A percentile compares a stretch with the other conserved stretches of the same genome.
phyloP scores from a whole-genome alignment of 2,113 vertebrate species.

The Tringa solitaria region DNA sequence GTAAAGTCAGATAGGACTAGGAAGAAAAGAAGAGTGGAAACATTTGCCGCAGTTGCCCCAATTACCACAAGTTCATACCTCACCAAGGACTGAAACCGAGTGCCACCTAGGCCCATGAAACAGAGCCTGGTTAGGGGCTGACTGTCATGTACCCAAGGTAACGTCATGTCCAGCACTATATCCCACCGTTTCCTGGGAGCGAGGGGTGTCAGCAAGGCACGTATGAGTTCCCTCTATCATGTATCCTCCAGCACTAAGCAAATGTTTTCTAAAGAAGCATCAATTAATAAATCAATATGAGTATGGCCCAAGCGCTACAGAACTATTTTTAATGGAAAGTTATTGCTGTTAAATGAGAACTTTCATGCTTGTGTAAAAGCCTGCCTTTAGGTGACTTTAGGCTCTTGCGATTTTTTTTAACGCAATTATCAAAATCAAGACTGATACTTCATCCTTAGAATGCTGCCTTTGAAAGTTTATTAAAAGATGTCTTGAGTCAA shows the following conservation, averaged over 20 bases:
- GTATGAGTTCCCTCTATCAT: constrained; percentile 91
- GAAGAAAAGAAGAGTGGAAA: constrained; percentile 69
- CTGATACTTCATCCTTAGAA: not conserved
- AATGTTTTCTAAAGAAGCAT: constrained; percentile 24
- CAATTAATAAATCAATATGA: not conserved
- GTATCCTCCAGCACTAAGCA: constrained; percentile 76
- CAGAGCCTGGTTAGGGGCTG: constrained; percentile 97
- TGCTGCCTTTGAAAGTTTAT: not conserved
- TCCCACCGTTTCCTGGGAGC: constrained; percentile 97
- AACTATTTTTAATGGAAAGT: not conserved
- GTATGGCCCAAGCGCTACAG: rapidly evolving
- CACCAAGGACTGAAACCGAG: constrained; percentile 72
- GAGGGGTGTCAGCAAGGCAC: constrained; percentile 75
- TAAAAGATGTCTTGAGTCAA: not conserved
- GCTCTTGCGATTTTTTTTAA: not conserved
- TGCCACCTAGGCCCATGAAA: constrained; percentile 71
- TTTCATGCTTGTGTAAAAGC: not conserved
- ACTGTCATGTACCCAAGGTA: constrained; percentile 99
- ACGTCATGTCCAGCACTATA: constrained; percentile 94
- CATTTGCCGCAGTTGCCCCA: constrained; percentile 62
- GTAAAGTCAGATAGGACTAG: constrained; percentile 60
- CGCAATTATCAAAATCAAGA: not conserved
- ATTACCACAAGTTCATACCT: constrained; percentile 78
- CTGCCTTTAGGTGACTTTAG: not conserved
- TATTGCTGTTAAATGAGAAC: not conserved